phyloP scores from a whole-genome alignment of 2,888 invertebrate genomes.

The Biston betularia region DNA sequence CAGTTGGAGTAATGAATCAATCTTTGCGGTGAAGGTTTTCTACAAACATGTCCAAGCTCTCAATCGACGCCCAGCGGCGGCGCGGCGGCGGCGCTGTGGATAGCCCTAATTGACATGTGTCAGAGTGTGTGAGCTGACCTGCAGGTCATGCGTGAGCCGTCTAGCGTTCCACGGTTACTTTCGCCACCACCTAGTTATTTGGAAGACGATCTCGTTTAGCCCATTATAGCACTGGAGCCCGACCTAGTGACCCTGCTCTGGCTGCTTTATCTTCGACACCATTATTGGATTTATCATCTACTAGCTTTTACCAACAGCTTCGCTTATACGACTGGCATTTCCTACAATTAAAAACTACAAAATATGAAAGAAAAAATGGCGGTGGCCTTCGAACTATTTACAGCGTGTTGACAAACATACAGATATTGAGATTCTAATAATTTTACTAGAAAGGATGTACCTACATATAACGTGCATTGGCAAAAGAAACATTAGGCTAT shows the following conservation, averaged over 20 bases:
- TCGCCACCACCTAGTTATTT: conserved; percentile 63
- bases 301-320: no score
- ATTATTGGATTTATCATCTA: conserved; percentile 18
- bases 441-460: no score
- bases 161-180: conserved; percentile 78
- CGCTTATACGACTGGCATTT: no score
- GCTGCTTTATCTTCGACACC: conserved; percentile 12
- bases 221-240: conserved; percentile 23
- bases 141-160: conserved; percentile 80
- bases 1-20: conserved; percentile 81
- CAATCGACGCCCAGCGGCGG: conserved; percentile 77
- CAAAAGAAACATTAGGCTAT: not conserved
- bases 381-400: no score
- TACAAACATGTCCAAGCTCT: conserved; percentile 83
- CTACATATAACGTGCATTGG: no score
- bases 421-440: no score
- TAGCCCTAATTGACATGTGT: conserved; percentile 85
- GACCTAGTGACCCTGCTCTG: conserved; percentile 30
- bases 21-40: conserved; percentile 74
- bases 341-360: no score
- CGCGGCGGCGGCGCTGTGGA: conserved; percentile 61
- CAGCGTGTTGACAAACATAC: no score
- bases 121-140: conserved; percentile 83
- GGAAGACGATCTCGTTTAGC: conserved; percentile 66
- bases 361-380: no score